Conservation (phyloP, 2,113 vertebrate genomes). For the Sinocyclocheilus maitianheensis region DNA sequence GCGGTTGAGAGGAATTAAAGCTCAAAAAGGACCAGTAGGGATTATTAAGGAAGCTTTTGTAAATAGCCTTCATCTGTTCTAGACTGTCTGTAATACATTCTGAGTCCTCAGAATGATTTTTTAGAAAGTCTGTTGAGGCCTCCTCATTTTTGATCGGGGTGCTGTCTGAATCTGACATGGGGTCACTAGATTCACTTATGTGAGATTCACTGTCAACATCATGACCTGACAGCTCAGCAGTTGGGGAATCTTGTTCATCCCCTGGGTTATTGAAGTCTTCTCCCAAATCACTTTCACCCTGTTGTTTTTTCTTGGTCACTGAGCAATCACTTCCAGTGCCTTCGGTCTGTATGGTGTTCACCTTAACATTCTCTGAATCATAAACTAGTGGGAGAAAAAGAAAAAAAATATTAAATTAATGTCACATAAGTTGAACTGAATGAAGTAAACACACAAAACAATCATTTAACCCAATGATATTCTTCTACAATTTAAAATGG, state of each 20-base stretch:
- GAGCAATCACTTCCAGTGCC: slow-evolving; percentile 79
- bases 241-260: slow-evolving; percentile 86
- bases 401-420: slow-evolving; percentile 48
- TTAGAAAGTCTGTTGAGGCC: slow-evolving; percentile 68
- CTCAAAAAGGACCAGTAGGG: slow-evolving; percentile 94
- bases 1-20: slow-evolving; percentile 82
- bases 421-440: neutral
- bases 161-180: slow-evolving; percentile 90
- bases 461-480: neutral
- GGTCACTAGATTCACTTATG: slow-evolving; percentile 91
- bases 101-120: slow-evolving; percentile 74
- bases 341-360: slow-evolving; percentile 81
- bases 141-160: slow-evolving; percentile 85
- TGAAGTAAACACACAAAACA: neutral
- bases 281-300: slow-evolving; percentile 69
- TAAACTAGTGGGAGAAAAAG: slow-evolving; percentile 83
- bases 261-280: slow-evolving; percentile 72
- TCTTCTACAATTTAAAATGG: neutral
- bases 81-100: slow-evolving; percentile 84
- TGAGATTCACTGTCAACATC: slow-evolving; percentile 96
- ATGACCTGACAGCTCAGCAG: slow-evolving; percentile 88
- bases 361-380: slow-evolving; percentile 89
- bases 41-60: slow-evolving; percentile 94
- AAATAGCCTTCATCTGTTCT: slow-evolving; percentile 98
- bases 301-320: slow-evolving; percentile 79